Base-by-base conservation (phyloP, 2,113 vertebrate genomes). In the Takifugu bimaculatus region DNA sequence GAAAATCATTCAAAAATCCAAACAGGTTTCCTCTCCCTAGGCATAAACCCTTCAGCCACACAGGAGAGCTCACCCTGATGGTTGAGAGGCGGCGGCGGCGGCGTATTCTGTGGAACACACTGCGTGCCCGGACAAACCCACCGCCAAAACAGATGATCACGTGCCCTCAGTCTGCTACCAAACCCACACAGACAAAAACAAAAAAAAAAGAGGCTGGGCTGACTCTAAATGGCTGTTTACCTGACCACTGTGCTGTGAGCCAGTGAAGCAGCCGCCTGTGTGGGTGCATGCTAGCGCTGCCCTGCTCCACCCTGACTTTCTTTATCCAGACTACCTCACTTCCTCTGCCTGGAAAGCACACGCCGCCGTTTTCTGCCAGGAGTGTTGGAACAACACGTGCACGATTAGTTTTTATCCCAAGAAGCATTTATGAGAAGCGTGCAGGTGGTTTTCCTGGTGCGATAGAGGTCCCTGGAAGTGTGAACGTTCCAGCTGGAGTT, bases 171-270 rank as follows among this genome's bases (percentile, higher is more conserved):
- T 49, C 67, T 13, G 42, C 74, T 73, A 77, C 72, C 63, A 65
- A 71, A 68, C 50, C 63, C 45, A 1, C 72, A 52, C 11, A 11
- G 64, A 58, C 14, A 74, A 57, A 78, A 86, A 83, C 74, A 87
- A 85, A 87, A 83, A 48, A 48, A 48, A 48, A 48, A 88, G 83
- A 88, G 81, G 14, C 52, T 47, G 88, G 87, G 88, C 78, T 90
- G 86, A 89, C 74, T 76, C 61, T 53, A 74, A 79, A 86, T 81
- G 77, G 82, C 78, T 88, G 81, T 88, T 88, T 88, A 87, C 82
- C 80, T 83, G 82, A 80, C 68, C 64, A 47, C 48, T n/a, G 13
- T 26, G 57, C 69, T 73, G 68, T 54, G 79, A 65, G 69, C 81
- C 84, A 65, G 53, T 64, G 25, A 58, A 56, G 50, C 43, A 32